These are phyloP conservation scores for Sinosuthora webbiana DNA, from an alignment of 2,113 vertebrate genomes.

Conservation along the genomic window DNA sequence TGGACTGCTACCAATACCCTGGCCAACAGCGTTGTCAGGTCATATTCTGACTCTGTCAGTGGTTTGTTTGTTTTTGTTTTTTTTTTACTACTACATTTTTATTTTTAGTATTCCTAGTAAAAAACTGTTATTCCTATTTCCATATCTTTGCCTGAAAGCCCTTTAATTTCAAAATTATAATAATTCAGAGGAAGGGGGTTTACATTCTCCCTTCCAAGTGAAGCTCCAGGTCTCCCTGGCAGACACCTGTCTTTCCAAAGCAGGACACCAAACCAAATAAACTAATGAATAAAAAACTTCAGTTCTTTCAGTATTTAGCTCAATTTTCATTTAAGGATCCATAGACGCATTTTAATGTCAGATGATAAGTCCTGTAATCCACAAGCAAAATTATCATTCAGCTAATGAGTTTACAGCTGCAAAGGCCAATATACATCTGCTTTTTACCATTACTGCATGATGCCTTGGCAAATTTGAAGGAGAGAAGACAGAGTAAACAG, in stretches of 20 bases:
- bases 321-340: neutral
- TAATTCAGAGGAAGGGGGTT: neutral
- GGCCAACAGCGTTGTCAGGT: neutral
- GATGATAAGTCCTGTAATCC: neutral
- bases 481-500: neutral
- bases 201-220: neutral
- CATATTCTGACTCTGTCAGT: neutral
- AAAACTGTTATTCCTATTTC: neutral
- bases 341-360: rapidly evolving
- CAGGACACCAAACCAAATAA: neutral
- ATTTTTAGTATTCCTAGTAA: neutral
- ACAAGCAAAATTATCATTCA: neutral
- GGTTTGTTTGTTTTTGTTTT: neutral
- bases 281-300: neutral
- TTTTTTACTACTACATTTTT: neutral
- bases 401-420: neutral
- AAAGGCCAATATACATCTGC: neutral
- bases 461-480: neutral
- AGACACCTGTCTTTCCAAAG: neutral
- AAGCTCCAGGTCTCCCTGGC: neutral
- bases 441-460: neutral
- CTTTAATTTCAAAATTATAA: neutral
- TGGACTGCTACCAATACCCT: neutral
- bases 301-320: neutral
- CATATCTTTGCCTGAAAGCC: neutral